Conservation (phyloP, 2,113 vertebrate genomes). For the Cyanocitta stelleri region DNA sequence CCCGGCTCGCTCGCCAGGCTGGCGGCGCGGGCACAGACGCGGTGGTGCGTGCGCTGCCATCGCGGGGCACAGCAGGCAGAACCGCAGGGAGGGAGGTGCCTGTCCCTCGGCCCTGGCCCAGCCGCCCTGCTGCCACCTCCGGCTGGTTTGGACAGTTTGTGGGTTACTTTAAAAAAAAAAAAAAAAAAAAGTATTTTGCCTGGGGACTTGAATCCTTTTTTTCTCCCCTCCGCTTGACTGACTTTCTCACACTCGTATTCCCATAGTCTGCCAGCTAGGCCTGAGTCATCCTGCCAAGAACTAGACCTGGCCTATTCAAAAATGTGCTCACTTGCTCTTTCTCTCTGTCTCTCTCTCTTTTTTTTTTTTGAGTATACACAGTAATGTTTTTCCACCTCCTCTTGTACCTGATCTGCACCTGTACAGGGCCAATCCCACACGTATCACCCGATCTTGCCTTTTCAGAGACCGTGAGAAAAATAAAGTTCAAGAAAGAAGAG, state of each 20-base stretch:
- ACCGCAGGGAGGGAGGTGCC: not conserved
- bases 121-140: not conserved
- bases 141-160: not conserved
- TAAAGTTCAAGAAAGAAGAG: slow-evolving; percentile 69
- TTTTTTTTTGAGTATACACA: slow-evolving; percentile 15
- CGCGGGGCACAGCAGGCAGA: not conserved
- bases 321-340: slow-evolving; percentile 10
- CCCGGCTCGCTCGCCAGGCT: not conserved
- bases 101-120: not conserved
- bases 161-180: slow-evolving; percentile 17
- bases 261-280: slow-evolving; percentile 75
- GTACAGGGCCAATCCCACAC: slow-evolving; percentile 75
- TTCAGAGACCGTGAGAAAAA: slow-evolving; percentile 82
- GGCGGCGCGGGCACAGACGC: not conserved
- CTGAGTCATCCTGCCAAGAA: slow-evolving; percentile 78
- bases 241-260: slow-evolving; percentile 95
- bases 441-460: slow-evolving; percentile 77
- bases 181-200: slow-evolving; percentile 40
- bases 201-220: slow-evolving; percentile 16
- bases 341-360: not conserved
- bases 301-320: slow-evolving; percentile 70
- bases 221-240: slow-evolving; percentile 74
- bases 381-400: slow-evolving; percentile 60
- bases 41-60: not conserved
- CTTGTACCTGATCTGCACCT: slow-evolving; percentile 82